Percentiles rank a stretch among this genome's conserved stretches.
These are phyloP conservation scores for Yoshiicerus persimilis DNA, from an alignment of 1,140 invertebrate genomes.

Conservation along the genomic window DNA sequence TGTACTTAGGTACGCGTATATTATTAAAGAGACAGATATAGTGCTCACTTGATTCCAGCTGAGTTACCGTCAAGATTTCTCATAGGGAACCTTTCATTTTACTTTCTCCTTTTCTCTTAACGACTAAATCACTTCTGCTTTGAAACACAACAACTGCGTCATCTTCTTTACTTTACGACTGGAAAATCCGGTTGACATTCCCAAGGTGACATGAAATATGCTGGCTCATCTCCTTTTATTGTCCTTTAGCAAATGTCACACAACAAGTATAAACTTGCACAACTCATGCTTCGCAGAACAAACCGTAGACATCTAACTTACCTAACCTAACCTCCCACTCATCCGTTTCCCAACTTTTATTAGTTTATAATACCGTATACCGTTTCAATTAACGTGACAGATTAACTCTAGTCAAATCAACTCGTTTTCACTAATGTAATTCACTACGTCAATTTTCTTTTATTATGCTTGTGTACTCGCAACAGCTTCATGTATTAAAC, in stretches of 20 bases:
- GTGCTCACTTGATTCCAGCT: constrained; percentile 18
- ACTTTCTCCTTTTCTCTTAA: neutral
- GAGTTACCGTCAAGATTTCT: neutral
- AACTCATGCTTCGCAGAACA: neutral
- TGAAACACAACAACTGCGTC: constrained; percentile 7
- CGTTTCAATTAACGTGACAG: neutral
- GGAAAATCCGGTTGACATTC: neutral
- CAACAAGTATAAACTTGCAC: neutral
- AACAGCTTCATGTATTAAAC: neutral
- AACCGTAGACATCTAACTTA: neutral
- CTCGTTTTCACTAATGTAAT: neutral
- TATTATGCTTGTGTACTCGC: neutral
- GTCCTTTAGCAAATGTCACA: neutral
- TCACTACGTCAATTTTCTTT: neutral
- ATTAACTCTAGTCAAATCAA: neutral
- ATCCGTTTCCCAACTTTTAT: neutral
- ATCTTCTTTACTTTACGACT: neutral
- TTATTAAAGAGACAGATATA: neutral
- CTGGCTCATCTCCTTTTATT: constrained; percentile 17
- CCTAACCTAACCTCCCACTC: neutral
- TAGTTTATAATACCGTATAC: neutral
- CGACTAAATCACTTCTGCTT: constrained; percentile 7
- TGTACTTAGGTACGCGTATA: neutral
- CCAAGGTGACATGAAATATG: neutral
- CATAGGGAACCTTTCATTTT: neutral